Conservation (phyloP, 1,140 invertebrate species). For the Drosophila asahinai region DNA sequence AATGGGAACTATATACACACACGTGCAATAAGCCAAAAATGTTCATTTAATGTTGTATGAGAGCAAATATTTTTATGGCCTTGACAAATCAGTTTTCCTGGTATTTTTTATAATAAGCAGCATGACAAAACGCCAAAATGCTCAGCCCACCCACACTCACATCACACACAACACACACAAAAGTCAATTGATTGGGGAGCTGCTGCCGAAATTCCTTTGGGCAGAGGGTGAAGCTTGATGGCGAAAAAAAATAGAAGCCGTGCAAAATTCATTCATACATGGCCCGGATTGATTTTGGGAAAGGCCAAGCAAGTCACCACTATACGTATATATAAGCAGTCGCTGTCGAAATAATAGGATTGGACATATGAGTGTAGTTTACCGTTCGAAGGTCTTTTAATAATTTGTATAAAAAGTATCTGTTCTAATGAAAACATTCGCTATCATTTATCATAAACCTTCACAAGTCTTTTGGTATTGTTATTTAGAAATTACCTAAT, state of each 20-base stretch:
- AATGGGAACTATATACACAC: slow-evolving; percentile 16
- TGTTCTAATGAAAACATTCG: too few relatives aligned
- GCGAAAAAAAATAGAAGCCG: slow-evolving; percentile 70
- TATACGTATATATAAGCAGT: slow-evolving; percentile 17
- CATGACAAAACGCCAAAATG: slow-evolving; percentile 58
- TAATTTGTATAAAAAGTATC: too few relatives aligned
- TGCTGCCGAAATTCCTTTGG: slow-evolving; percentile 55
- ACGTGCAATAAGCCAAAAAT: slow-evolving; percentile 58
- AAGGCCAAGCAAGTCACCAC: slow-evolving; percentile 47
- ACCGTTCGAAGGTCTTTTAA: too few relatives aligned
- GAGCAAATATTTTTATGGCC: slow-evolving; percentile 72
- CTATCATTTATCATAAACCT: too few relatives aligned
- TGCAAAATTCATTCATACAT: slow-evolving; percentile 75
- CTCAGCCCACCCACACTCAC: slow-evolving; percentile 21
- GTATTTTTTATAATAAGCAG: slow-evolving; percentile 74
- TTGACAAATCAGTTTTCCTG: slow-evolving; percentile 78
- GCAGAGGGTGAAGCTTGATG: slow-evolving; percentile 21
- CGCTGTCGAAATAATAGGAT: not conserved
- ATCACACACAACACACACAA: slow-evolving; percentile 11
- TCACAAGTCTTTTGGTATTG: too few relatives aligned
- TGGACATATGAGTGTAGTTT: too few relatives aligned
- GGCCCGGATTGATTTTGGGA: slow-evolving; percentile 67
- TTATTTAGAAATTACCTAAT: too few relatives aligned
- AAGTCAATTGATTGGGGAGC: slow-evolving; percentile 59
- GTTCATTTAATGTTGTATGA: slow-evolving; percentile 66